Conservation (phyloP, 2,888 invertebrate species). For the Cephonodes hylas region DNA sequence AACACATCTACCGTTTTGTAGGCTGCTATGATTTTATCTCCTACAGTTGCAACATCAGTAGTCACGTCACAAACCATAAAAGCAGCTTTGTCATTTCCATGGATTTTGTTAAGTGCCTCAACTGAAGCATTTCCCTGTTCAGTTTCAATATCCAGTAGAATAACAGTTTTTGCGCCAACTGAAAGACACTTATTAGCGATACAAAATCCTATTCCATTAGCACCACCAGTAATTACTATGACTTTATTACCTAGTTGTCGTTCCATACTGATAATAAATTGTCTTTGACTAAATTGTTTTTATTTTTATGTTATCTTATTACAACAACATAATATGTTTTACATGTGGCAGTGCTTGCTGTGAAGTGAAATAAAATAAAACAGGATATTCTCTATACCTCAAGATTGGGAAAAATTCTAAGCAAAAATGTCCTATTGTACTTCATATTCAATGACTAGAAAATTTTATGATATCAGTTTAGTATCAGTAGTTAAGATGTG, state of each 20-base stretch:
- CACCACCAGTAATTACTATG: constrained; percentile 74
- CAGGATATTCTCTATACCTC: no score
- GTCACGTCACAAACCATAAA: constrained; percentile 39
- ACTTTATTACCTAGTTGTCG: constrained; percentile 33
- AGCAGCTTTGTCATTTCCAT: constrained; percentile 22
- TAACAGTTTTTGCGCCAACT: constrained; percentile 44
- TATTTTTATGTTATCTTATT: neutral
- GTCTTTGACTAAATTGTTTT: neutral
- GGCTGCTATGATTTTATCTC: constrained; percentile 14
- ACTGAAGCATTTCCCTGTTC: constrained; percentile 16
- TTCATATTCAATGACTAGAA: no score
- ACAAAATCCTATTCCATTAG: constrained; percentile 74
- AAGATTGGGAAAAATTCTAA: no score
- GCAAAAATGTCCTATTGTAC: no score
- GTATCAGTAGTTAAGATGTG: no score
- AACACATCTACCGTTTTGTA: constrained; percentile 13
- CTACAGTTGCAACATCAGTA: constrained; percentile 21
- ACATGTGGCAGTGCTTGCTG: no score
- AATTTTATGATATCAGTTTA: no score
- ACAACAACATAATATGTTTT: no score
- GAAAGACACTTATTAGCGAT: constrained; percentile 66
- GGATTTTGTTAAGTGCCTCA: constrained; percentile 14
- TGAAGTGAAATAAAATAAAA: no score
- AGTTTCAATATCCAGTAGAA: constrained; percentile 26
- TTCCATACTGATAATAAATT: constrained; percentile 19